A percentile compares a stretch with the other conserved stretches of the same genome.
These are phyloP conservation scores for Emydocephalus ijimae DNA, from an alignment of 2,113 vertebrate species.

Conservation along the genomic window DNA sequence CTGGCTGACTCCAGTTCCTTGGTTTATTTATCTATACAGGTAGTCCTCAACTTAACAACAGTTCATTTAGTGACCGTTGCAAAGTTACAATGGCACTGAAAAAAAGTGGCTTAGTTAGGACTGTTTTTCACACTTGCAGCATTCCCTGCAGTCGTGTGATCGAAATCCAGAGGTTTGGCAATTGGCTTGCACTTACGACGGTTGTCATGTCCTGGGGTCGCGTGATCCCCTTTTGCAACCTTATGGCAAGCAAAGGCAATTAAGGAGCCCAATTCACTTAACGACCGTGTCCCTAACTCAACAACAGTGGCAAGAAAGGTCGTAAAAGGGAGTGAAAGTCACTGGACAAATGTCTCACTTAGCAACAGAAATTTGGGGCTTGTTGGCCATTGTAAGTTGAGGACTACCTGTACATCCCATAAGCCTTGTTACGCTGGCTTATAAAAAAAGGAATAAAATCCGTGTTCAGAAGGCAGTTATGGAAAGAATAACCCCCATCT, in stretches of 20 bases:
- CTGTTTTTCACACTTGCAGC: neutral
- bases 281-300: neutral
- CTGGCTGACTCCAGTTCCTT: neutral
- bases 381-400: accelerated
- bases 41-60: neutral
- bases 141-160: too few relatives aligned
- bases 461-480: neutral
- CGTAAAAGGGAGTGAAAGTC: neutral
- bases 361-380: neutral
- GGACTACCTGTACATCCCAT: neutral
- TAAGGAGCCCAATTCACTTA: neutral
- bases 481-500: neutral
- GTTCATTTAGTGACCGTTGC: neutral
- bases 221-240: too few relatives aligned
- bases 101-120: neutral
- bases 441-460: neutral
- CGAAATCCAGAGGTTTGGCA: too few relatives aligned
- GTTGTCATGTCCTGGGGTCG: too few relatives aligned
- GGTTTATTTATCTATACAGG: neutral
- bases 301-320: neutral
- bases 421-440: neutral
- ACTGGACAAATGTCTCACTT: neutral
- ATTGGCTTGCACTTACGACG: too few relatives aligned
- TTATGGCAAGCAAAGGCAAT: too few relatives aligned
- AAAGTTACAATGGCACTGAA: neutral